phyloP scores from a whole-genome alignment of 2,797 vertebrate genomes.

The Okamejei kenojei region DNA sequence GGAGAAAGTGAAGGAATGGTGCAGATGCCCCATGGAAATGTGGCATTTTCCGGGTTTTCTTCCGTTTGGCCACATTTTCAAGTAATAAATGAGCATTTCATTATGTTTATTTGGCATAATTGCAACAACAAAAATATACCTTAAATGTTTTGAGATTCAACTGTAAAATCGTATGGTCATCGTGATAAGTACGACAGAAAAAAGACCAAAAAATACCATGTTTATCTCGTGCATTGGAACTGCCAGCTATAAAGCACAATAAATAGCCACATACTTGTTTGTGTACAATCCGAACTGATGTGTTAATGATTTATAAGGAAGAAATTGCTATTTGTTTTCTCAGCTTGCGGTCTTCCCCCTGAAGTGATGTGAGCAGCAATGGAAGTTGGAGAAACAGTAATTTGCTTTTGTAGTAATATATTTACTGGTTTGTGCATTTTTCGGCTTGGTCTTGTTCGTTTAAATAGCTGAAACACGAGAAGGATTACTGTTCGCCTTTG shows the following conservation, averaged over 20 bases:
- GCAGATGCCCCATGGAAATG: neutral
- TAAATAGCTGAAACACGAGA: neutral
- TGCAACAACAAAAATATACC: neutral
- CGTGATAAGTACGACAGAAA: neutral
- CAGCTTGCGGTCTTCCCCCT: neutral
- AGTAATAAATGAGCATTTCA: neutral
- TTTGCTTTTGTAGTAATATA: neutral
- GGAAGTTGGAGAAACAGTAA: neutral
- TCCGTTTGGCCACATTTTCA: neutral
- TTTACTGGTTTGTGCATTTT: neutral
- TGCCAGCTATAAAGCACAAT: neutral
- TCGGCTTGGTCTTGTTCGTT: neutral
- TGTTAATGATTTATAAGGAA: neutral
- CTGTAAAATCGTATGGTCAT: neutral
- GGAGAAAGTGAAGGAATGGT: neutral
- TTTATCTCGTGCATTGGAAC: neutral
- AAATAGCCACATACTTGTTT: neutral
- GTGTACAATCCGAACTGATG: neutral
- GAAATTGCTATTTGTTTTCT: neutral
- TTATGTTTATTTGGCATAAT: neutral
- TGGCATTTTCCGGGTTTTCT: neutral
- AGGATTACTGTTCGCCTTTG: neutral
- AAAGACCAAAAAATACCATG: no score
- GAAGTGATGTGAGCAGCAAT: neutral
- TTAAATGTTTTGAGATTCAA: neutral